Percentiles rank a stretch among this genome's conserved stretches.
These are phyloP conservation scores for Lithobates sylvaticus DNA, from an alignment of 2,797 vertebrate genomes.

Conservation along the genomic window DNA sequence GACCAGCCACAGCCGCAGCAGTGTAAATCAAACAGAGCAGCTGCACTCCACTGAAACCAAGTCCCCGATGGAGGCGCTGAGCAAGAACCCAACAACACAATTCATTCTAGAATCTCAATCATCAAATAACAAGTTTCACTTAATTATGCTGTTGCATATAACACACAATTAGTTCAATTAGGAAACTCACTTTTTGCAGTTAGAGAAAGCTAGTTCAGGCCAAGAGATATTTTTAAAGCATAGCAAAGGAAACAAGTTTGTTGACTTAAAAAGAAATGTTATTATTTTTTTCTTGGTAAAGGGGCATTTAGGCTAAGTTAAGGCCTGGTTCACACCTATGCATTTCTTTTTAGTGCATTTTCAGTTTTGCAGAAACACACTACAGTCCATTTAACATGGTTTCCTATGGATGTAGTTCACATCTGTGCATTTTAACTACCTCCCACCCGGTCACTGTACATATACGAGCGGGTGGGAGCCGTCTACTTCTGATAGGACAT, in stretches of 20 bases:
- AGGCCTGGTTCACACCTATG: no score
- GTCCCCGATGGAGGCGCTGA: slow-evolving; percentile 80
- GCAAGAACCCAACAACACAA: slow-evolving; percentile 81
- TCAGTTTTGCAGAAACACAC: no score
- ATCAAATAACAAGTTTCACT: slow-evolving; percentile 82
- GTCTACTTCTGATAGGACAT: no score
- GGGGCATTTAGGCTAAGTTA: no score
- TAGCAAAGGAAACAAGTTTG: background rate
- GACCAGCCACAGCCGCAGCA: slow-evolving; percentile 91
- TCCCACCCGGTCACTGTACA: no score
- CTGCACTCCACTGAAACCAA: slow-evolving; percentile 81
- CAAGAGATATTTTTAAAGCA: background rate
- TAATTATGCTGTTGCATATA: slow-evolving; percentile 75
- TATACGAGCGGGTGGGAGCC: no score
- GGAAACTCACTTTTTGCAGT: slow-evolving; percentile 70
- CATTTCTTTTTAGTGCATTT: no score
- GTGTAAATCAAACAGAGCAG: slow-evolving; percentile 85
- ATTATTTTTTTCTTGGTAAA: no score
- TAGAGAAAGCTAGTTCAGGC: slow-evolving; percentile 1
- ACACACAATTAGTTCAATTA: slow-evolving; percentile 77
- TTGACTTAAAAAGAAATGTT: no score
- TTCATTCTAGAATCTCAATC: slow-evolving; percentile 90
- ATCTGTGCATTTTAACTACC: no score
- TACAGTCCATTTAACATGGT: no score
- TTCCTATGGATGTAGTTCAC: no score